A percentile compares a stretch with the other conserved stretches of the same genome.
These are phyloP conservation scores for Netta rufina DNA, from an alignment of 2,797 vertebrate species.

Conservation along the genomic window DNA sequence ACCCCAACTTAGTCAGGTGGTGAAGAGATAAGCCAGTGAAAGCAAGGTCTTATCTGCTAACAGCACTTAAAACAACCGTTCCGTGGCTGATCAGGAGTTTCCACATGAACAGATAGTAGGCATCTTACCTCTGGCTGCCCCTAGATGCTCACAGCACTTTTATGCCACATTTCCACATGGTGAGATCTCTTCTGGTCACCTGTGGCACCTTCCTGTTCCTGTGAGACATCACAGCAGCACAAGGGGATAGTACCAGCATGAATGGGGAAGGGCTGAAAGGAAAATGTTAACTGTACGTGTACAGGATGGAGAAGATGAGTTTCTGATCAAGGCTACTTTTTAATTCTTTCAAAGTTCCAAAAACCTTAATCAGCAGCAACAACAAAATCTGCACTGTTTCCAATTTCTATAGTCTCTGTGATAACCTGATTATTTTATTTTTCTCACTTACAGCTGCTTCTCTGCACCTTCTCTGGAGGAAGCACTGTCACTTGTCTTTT, in stretches of 20 bases:
- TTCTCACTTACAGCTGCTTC: not conserved
- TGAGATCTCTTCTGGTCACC: not conserved
- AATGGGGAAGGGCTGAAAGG: not conserved
- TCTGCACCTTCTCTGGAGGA: not conserved
- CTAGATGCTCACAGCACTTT: not conserved
- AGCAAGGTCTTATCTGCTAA: not conserved
- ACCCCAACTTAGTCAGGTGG: not conserved
- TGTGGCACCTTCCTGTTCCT: not conserved
- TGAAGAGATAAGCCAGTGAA: not conserved
- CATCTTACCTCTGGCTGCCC: not conserved
- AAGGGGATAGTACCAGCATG: not conserved
- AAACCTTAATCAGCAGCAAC: not conserved
- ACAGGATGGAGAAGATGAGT: not conserved
- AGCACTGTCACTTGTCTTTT: slow-evolving; percentile 19
- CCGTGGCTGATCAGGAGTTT: not conserved
- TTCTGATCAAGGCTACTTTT: not conserved
- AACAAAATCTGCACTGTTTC: not conserved
- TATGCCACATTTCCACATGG: not conserved
- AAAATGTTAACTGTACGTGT: not conserved
- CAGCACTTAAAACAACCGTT: not conserved
- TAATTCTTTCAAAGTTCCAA: not conserved
- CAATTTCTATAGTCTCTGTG: not conserved
- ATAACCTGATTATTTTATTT: slow-evolving; percentile 53
- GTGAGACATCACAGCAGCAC: not conserved
- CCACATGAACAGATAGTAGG: not conserved